Evolutionary conservation across 2,113 vertebrate species (phyloP).

Genomic region (Malaclemys terrapin): DNA sequence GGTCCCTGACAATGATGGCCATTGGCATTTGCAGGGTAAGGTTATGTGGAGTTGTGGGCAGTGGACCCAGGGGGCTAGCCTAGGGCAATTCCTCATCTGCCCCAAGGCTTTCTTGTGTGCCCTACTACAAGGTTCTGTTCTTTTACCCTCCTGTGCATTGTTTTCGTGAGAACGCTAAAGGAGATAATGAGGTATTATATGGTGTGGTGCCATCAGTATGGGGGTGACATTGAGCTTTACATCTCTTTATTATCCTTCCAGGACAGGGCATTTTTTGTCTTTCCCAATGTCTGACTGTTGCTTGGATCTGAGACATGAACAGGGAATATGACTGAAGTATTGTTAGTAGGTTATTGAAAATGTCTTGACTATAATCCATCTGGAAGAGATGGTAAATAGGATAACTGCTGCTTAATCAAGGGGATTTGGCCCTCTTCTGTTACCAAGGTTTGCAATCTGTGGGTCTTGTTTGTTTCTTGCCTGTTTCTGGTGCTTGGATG

Average conservation of each 20-base stretch:
- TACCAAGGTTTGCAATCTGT: too few relatives aligned
- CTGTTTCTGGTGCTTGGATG: too few relatives aligned
- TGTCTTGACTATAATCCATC: too few relatives aligned
- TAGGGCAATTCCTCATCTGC: background rate
- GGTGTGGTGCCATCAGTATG: background rate
- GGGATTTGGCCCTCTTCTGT: too few relatives aligned
- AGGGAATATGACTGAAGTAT: too few relatives aligned
- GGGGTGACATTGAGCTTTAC: rapidly evolving
- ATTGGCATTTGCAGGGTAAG: background rate
- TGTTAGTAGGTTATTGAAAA: too few relatives aligned
- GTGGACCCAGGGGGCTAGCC: rapidly evolving
- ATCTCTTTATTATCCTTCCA: background rate
- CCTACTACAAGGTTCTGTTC: background rate
- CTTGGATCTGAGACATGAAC: too few relatives aligned
- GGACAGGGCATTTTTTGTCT: background rate
- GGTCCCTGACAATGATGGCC: too few relatives aligned
- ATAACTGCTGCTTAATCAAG: too few relatives aligned
- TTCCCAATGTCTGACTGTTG: background rate
- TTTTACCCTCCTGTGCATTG: background rate
- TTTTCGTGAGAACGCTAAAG: background rate
- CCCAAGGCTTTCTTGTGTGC: background rate
- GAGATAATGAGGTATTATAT: background rate
- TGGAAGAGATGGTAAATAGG: too few relatives aligned
- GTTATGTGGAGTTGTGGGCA: rapidly evolving
- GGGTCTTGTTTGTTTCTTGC: too few relatives aligned